These are phyloP conservation scores for Microtus pennsylvanicus DNA, from an alignment of 2,113 vertebrate species.

Conservation along the genomic window DNA sequence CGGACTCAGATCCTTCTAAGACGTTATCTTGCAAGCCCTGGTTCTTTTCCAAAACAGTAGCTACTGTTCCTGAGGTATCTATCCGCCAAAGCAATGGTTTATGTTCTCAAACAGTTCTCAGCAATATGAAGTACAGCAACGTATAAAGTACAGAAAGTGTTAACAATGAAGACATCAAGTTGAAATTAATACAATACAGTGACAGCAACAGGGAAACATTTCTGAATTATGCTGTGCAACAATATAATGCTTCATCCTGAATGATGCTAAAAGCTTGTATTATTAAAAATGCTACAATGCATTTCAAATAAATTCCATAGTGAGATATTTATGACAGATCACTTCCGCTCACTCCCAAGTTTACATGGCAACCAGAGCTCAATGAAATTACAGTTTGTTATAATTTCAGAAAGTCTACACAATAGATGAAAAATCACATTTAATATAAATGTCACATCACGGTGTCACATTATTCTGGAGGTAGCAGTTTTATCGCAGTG, in stretches of 20 bases:
- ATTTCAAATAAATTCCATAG: conserved; percentile 65
- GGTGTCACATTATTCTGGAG: conserved; percentile 68
- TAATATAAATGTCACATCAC: conserved; percentile 78
- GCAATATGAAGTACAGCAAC: conserved; percentile 37
- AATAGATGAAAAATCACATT: conserved; percentile 77
- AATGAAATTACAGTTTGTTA: conserved; percentile 67
- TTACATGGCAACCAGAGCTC: conserved; percentile 56
- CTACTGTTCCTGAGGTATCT: background rate
- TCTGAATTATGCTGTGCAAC: conserved; percentile 51
- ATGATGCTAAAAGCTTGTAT: conserved; percentile 65
- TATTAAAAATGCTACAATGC: conserved; percentile 72
- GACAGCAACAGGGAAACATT: conserved; percentile 52
- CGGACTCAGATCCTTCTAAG: background rate
- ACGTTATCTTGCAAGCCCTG: background rate
- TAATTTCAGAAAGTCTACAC: conserved; percentile 64
- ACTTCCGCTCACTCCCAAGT: conserved; percentile 37
- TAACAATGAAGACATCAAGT: conserved; percentile 52
- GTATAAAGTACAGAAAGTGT: conserved; percentile 31
- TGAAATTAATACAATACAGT: conserved; percentile 48
- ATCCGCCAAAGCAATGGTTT: background rate
- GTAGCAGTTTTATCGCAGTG: conserved; percentile 60
- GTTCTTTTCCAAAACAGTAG: background rate
- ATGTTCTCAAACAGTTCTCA: background rate
- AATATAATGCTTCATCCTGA: conserved; percentile 60
- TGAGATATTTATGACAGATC: conserved; percentile 65